These are phyloP conservation scores for Galleria mellonella DNA, from an alignment of 1,140 invertebrate species.

Conservation along the genomic window DNA sequence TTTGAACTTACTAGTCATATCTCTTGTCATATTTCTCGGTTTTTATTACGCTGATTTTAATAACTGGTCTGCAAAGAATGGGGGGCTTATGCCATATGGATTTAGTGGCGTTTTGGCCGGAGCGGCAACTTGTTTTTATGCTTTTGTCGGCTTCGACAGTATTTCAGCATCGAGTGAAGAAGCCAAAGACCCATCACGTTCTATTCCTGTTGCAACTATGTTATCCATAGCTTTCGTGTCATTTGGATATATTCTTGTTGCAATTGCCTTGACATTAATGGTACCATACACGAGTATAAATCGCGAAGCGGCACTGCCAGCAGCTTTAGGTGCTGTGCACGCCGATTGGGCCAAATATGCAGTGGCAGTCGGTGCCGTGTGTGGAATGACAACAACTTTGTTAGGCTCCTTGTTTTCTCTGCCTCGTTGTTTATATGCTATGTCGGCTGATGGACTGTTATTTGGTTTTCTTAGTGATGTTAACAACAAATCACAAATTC, in stretches of 20 bases:
- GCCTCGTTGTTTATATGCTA: constrained; percentile 90
- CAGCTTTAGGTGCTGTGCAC: constrained; percentile 84
- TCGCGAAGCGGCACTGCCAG: constrained; percentile 87
- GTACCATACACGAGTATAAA: constrained; percentile 85
- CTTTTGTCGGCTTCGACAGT: constrained; percentile 89
- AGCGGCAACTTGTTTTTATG: constrained; percentile 93
- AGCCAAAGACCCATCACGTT: constrained; percentile 84
- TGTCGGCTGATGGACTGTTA: constrained; percentile 91
- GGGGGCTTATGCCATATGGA: constrained; percentile 90
- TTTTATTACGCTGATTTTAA: constrained; percentile 85
- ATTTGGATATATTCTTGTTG: constrained; percentile 86
- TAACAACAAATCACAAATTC: constrained; percentile 86
- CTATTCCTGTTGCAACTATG: constrained; percentile 88
- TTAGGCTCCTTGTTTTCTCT: constrained; percentile 90
- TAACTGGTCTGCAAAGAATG: constrained; percentile 85
- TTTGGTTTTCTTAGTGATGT: constrained; percentile 87
- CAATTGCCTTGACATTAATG: constrained; percentile 87
- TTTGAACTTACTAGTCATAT: constrained; percentile 85
- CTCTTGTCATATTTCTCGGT: constrained; percentile 83
- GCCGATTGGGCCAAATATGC: constrained; percentile 91
- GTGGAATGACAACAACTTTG: constrained; percentile 92
- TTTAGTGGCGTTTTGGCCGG: constrained; percentile 84
- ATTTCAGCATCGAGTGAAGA: constrained; percentile 92
- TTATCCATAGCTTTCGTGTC: constrained; percentile 87
- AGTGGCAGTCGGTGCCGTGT: constrained; percentile 90